Percentiles rank a stretch among this genome's conserved stretches.
These are phyloP conservation scores for Antigone vipio DNA, from an alignment of 2,113 vertebrate genomes.

Conservation along the genomic window DNA sequence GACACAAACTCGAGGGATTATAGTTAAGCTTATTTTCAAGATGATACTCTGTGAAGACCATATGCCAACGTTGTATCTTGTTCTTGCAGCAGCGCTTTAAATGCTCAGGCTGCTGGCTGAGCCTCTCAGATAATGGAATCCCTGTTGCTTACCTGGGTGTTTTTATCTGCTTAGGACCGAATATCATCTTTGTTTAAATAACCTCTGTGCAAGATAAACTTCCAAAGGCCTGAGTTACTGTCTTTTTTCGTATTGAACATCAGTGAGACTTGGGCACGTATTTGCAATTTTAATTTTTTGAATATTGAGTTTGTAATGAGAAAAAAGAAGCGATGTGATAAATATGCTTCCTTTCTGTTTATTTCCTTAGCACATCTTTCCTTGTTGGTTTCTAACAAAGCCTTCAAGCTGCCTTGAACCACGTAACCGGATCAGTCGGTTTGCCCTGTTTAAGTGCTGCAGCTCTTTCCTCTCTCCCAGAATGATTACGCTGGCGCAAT, in stretches of 20 bases:
- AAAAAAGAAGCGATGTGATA: not conserved
- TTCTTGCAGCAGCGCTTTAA: not conserved
- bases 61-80: not conserved
- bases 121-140: not conserved
- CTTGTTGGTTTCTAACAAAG: not conserved
- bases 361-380: not conserved
- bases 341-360: not conserved
- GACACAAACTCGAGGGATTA: not conserved
- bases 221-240: not conserved
- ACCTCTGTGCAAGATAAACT: not conserved
- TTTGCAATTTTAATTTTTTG: not conserved
- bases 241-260: not conserved
- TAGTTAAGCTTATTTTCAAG: not conserved
- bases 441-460: not conserved
- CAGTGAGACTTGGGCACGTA: rapidly evolving
- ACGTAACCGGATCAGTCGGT: rapidly evolving
- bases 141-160: not conserved
- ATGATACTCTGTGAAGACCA: not conserved
- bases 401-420: not conserved
- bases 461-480: not conserved
- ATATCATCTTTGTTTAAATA: not conserved
- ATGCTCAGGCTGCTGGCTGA: not conserved
- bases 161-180: not conserved
- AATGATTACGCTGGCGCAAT: rapidly evolving
- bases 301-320: not conserved